Evolutionary conservation across 2,888 invertebrate genomes (phyloP).

Genomic region (Stratiomys singularior): DNA sequence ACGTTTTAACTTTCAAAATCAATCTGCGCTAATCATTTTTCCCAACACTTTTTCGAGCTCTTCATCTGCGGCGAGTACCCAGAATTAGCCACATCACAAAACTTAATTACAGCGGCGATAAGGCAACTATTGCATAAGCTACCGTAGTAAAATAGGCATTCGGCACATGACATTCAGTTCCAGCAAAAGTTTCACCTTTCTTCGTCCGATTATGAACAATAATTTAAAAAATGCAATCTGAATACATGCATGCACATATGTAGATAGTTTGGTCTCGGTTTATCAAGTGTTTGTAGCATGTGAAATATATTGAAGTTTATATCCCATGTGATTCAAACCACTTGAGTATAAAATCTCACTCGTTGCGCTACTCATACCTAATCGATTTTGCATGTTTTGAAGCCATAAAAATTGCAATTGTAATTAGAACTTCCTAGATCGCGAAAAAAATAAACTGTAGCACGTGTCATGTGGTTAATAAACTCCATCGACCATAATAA

Average conservation of each 20-base stretch:
- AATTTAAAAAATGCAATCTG: neutral
- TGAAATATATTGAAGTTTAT: neutral
- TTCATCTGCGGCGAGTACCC: neutral
- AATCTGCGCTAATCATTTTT: neutral
- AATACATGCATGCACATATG: too few species aligned
- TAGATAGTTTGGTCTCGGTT: neutral
- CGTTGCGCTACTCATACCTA: neutral
- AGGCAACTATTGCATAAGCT: neutral
- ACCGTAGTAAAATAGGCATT: neutral
- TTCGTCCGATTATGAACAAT: neutral
- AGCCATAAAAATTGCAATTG: conserved; percentile 3
- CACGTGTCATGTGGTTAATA: too few species aligned
- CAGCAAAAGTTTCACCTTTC: neutral
- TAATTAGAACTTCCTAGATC: conserved; percentile 8
- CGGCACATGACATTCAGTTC: neutral
- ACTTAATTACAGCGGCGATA: neutral
- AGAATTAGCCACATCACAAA: neutral
- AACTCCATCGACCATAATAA: too few species aligned
- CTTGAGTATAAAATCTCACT: too few species aligned
- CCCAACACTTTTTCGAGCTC: neutral
- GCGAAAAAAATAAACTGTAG: neutral
- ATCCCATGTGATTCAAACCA: neutral
- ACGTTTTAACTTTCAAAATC: neutral
- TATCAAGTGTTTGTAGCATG: neutral
- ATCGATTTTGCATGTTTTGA: neutral